Evolutionary conservation across 2,797 vertebrate species (phyloP).

Genomic region (Falco concolor): DNA sequence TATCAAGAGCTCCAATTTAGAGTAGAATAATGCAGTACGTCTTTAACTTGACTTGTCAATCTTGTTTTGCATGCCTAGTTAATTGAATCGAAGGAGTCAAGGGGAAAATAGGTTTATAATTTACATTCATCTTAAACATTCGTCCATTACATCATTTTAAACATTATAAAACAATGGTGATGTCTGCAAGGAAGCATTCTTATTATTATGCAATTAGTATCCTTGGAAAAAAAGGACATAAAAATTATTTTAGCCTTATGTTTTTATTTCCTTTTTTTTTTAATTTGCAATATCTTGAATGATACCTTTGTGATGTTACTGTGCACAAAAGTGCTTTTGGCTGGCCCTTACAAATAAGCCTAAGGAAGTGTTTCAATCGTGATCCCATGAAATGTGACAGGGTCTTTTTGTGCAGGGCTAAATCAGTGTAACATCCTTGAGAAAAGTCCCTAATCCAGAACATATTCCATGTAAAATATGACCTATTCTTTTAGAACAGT

Average conservation of each 20-base stretch:
- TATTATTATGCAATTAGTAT: neutral
- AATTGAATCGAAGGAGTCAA: neutral
- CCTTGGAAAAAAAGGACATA: neutral
- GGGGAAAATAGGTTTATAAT: neutral
- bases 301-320: neutral
- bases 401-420: neutral
- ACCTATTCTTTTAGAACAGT: neutral
- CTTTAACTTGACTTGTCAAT: neutral
- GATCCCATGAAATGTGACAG: neutral
- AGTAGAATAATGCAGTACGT: neutral
- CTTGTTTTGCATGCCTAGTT: neutral
- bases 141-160: neutral
- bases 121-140: neutral
- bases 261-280: neutral
- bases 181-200: neutral
- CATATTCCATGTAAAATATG: neutral
- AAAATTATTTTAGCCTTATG: neutral
- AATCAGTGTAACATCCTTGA: neutral
- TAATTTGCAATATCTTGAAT: neutral
- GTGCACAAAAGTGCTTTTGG: neutral
- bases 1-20: neutral
- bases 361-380: neutral
- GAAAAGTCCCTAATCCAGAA: neutral
- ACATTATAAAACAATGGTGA: neutral
- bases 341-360: neutral